phyloP scores from a whole-genome alignment of 2,888 invertebrate species.

The Macroteleia sp. region DNA sequence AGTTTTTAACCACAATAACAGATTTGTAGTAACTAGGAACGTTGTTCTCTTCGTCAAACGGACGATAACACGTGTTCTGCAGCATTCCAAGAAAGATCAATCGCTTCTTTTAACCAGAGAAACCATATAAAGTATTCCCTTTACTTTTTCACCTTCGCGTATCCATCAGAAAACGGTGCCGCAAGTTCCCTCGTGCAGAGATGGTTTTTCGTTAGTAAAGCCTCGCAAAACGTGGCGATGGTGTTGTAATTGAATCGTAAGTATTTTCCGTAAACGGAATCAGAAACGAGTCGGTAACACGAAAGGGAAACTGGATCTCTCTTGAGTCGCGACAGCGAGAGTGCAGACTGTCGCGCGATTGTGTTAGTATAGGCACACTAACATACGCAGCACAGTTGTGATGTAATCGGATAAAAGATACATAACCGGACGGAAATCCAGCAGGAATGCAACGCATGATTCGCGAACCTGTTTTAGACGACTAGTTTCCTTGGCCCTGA shows the following conservation, averaged over 20 bases:
- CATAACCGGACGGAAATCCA: slow-evolving; percentile 60
- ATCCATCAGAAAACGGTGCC: slow-evolving; percentile 11
- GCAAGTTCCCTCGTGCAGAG: background rate
- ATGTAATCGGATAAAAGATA: slow-evolving; percentile 61
- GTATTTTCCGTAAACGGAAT: slow-evolving; percentile 54
- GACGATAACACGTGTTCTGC: slow-evolving; percentile 2
- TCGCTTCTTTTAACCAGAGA: background rate
- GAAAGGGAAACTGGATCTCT: slow-evolving; percentile 60
- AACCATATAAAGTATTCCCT: background rate
- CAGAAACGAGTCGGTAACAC: slow-evolving; percentile 35
- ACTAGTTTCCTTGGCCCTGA: slow-evolving; percentile 61
- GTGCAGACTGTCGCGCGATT: slow-evolving; percentile 24
- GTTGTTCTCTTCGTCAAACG: too few species aligned
- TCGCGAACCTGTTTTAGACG: slow-evolving; percentile 51
- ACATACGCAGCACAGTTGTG: slow-evolving; percentile 16
- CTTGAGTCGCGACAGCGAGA: slow-evolving; percentile 43
- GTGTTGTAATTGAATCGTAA: slow-evolving; percentile 47
- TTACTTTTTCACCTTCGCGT: background rate
- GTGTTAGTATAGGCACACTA: slow-evolving; percentile 3
- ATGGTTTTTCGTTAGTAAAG: slow-evolving; percentile 22
- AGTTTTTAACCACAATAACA: background rate
- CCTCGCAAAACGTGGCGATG: slow-evolving; percentile 18
- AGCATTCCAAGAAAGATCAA: background rate
- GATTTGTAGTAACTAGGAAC: too few species aligned
- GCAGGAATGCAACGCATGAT: slow-evolving; percentile 44